phyloP scores from a whole-genome alignment of 2,797 vertebrate genomes.

The Dallia pectoralis region DNA sequence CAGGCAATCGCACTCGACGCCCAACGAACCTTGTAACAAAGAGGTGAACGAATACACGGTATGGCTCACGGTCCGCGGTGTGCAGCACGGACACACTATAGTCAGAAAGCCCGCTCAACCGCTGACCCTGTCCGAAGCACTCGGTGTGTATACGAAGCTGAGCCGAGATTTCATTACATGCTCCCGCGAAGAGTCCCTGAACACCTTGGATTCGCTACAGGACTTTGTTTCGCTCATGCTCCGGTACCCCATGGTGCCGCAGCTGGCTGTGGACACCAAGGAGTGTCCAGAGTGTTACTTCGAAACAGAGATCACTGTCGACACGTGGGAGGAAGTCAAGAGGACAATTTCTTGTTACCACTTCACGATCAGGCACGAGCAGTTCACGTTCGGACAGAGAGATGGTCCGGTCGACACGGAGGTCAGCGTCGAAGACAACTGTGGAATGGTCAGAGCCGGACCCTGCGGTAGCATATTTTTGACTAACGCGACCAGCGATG shows the following conservation, averaged over 20 bases:
- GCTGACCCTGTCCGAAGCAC: not conserved
- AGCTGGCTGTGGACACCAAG: slow-evolving; percentile 1
- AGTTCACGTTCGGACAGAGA: not conserved
- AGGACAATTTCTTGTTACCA: slow-evolving; percentile 1
- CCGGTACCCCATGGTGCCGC: not conserved
- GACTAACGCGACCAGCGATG: not conserved
- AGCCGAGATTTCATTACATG: not conserved
- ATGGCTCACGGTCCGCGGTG: not conserved
- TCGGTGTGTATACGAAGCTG: not conserved
- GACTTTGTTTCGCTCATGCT: not conserved
- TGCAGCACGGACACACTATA: not conserved
- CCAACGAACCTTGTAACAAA: not conserved
- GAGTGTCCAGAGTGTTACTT: slow-evolving; percentile 7
- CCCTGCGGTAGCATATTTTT: not conserved
- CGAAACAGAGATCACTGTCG: not conserved
- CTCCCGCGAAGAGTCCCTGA: not conserved
- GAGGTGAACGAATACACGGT: slow-evolving; percentile 6
- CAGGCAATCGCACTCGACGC: not conserved
- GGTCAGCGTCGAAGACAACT: not conserved
- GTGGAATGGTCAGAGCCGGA: not conserved
- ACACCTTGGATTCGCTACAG: not conserved
- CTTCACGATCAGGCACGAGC: slow-evolving; percentile 4
- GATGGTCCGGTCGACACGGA: not conserved
- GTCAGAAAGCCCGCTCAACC: not conserved
- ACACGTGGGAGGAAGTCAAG: not conserved